Evolutionary conservation across 2,113 vertebrate genomes (phyloP).

Genomic region (Symphodus melops): DNA sequence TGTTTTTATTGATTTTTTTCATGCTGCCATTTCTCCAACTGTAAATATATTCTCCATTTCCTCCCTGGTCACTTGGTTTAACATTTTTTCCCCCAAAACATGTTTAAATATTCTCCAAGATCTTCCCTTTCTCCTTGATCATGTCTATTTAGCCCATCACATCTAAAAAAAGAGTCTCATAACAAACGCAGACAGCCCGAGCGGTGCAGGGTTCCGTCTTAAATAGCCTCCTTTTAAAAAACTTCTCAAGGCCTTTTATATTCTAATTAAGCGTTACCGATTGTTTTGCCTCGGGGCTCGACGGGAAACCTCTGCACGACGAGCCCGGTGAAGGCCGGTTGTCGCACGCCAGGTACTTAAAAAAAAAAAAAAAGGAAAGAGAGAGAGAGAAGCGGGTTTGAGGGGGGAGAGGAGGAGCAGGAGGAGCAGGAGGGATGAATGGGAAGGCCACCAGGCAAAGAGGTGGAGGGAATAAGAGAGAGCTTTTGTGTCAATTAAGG

Average conservation of each 20-base stretch:
- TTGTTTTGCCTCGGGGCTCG: conserved; percentile 76
- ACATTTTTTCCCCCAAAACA: background rate
- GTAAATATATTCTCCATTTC: background rate
- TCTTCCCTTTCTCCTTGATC: conserved; percentile 30
- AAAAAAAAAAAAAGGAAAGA: conserved; percentile 40
- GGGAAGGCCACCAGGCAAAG: conserved; percentile 59
- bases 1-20: conserved; percentile 19
- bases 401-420: background rate
- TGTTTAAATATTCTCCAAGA: conserved; percentile 18
- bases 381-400: background rate
- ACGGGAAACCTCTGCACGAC: conserved; percentile 69
- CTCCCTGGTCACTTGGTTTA: background rate
- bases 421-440: conserved; percentile 19
- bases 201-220: conserved; percentile 22
- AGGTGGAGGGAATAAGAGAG: conserved; percentile 41
- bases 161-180: background rate
- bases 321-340: conserved; percentile 74
- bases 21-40: background rate
- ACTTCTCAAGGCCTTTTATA: conserved; percentile 77
- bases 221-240: conserved; percentile 56
- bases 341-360: conserved; percentile 72
- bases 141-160: conserved; percentile 30
- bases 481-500: conserved; percentile 48
- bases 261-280: conserved; percentile 76
- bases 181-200: conserved; percentile 25